Conservation (phyloP, 2,797 vertebrate genomes). For the Telmatherina bonti region DNA sequence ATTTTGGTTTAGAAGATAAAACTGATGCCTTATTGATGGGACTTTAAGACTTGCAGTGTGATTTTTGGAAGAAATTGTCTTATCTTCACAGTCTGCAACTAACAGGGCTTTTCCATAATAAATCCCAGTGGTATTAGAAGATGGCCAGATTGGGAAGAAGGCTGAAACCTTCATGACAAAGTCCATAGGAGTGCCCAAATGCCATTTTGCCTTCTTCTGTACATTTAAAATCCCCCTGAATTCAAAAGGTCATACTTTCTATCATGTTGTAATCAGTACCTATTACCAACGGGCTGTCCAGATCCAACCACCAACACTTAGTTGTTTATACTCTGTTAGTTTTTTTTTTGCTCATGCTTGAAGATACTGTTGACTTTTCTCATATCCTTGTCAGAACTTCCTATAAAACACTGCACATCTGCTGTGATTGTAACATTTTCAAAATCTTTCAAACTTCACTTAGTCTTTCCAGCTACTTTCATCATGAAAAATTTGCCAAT, state of each 20-base stretch:
- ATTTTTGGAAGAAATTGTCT: too few relatives aligned
- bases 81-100: constrained; percentile 14
- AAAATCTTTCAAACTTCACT: neutral
- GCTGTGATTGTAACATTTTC: neutral
- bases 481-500: neutral
- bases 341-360: neutral
- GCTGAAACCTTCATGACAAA: constrained; percentile 27
- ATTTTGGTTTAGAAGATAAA: constrained; percentile 29
- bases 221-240: constrained; percentile 6
- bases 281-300: constrained; percentile 2
- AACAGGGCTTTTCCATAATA: constrained; percentile 24
- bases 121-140: constrained; percentile 9
- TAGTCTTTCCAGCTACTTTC: neutral
- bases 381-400: constrained; percentile 16
- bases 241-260: constrained; percentile 46
- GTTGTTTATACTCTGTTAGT: constrained; percentile 4
- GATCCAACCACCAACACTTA: constrained; percentile 19
- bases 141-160: constrained; percentile 12
- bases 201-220: constrained; percentile 41
- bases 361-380: neutral
- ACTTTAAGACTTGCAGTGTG: constrained; percentile 6
- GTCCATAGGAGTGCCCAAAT: constrained; percentile 47
- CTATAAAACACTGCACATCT: constrained; percentile 5
- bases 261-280: neutral
- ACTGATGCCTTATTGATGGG: constrained; percentile 14